These are phyloP conservation scores for Apostichopus japonicus DNA, from an alignment of 35 echinoderm and acorn worm genomes.

Conservation along the genomic window DNA sequence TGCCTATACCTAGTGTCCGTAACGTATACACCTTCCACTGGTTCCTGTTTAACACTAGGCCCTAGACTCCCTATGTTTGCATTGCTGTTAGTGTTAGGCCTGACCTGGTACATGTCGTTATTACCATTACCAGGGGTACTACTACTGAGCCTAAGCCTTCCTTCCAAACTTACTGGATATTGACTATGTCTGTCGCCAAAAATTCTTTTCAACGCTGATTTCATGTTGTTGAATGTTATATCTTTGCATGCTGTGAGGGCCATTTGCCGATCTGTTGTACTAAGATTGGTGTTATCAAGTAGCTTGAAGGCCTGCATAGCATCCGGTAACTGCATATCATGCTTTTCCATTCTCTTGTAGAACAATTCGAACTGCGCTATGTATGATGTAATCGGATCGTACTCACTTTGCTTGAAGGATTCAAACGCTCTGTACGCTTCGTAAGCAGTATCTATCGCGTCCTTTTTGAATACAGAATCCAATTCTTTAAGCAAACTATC, in stretches of 20 bases:
- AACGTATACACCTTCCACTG: neutral
- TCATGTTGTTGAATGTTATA: slow-evolving; percentile 37
- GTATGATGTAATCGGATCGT: neutral
- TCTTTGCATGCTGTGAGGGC: slow-evolving; percentile 18
- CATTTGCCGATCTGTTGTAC: slow-evolving; percentile 2
- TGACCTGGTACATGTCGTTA: neutral
- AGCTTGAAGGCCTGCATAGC: slow-evolving; percentile 29
- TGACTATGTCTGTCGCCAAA: slow-evolving; percentile 1
- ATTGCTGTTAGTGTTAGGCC: neutral
- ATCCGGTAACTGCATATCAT: slow-evolving; percentile 40
- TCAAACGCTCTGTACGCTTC: slow-evolving; percentile 41
- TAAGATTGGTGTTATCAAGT: slow-evolving; percentile 21
- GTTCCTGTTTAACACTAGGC: neutral
- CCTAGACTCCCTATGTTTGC: neutral
- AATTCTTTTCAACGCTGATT: slow-evolving; percentile 49
- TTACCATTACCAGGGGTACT: neutral
- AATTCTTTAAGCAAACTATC: slow-evolving; percentile 20
- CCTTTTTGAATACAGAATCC: slow-evolving; percentile 15
- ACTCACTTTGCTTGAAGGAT: slow-evolving; percentile 5
- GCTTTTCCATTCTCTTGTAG: slow-evolving; percentile 23
- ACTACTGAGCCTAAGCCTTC: too few species aligned
- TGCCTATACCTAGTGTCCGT: neutral
- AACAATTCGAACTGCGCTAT: slow-evolving; percentile 25
- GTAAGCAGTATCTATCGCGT: slow-evolving; percentile 33
- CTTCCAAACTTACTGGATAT: too few species aligned